Evolutionary conservation across 2,797 vertebrate species (phyloP).

Genomic region (Chelon labrosus): DNA sequence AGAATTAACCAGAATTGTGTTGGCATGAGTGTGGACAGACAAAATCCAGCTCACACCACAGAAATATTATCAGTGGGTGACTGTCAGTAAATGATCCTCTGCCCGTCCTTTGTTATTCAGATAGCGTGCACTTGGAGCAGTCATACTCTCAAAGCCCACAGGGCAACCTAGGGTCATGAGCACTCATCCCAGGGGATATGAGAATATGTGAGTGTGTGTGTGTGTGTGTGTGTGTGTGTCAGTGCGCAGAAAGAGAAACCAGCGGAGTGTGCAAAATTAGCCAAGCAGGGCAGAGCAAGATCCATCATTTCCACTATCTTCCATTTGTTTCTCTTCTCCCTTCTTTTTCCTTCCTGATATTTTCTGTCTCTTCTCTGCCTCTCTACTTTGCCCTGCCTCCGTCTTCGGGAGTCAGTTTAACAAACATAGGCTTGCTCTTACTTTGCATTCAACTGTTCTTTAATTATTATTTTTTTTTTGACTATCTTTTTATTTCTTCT

Average conservation of each 20-base stretch:
- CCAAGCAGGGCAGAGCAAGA: slow-evolving; percentile 40
- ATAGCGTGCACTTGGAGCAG: slow-evolving; percentile 66
- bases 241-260: slow-evolving; percentile 19
- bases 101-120: slow-evolving; percentile 74
- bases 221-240: not conserved
- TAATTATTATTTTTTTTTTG: not conserved
- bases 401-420: slow-evolving; percentile 5
- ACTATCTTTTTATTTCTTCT: slow-evolving; percentile 28
- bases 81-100: slow-evolving; percentile 55
- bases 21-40: not conserved
- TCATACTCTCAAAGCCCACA: slow-evolving; percentile 70
- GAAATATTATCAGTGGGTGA: slow-evolving; percentile 43
- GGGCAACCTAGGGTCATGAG: slow-evolving; percentile 74
- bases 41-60: not conserved
- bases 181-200: slow-evolving; percentile 49
- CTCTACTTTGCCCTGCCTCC: slow-evolving; percentile 13
- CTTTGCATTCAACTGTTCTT: not conserved
- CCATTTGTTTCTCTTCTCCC: slow-evolving; percentile 55
- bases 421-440: not conserved
- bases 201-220: slow-evolving; percentile 6
- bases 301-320: slow-evolving; percentile 54
- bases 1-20: not conserved
- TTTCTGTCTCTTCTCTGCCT: slow-evolving; percentile 13
- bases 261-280: slow-evolving; percentile 51
- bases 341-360: slow-evolving; percentile 13